Evolutionary conservation across 2,113 vertebrate species (phyloP), one percentile per base, ranked within the genome.

Genomic region (Siniperca chuatsi): DNA sequence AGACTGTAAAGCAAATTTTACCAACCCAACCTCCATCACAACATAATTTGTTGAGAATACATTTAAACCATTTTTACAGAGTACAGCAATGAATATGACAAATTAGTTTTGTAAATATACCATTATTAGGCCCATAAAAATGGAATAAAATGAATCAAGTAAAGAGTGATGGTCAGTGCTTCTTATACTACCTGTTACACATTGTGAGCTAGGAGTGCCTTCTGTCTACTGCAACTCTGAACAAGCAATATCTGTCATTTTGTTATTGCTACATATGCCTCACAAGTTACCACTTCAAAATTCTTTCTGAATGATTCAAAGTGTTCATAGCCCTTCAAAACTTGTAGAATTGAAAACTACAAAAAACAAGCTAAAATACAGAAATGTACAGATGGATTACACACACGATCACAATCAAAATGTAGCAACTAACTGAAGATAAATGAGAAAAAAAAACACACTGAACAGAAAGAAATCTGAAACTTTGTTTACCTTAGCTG

Each of bases 261-360:
- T 80, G 55, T 93, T 93, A 94, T 94, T 95, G 95, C 94, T 95
- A 92, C 92, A 94, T 92, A 60, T 92, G 83, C 78, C 72, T 85
- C 62, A 68, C 15, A 42, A 85, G 67, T 91, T 66, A 89, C 78
- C 6, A 62, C 44, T 79, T 81, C 67, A 75, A 86, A 89, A 71
- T 44, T 67, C 75, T 78, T 73, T 84, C 66, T 11, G 15, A 68
- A 21, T 83, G 50, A 88, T 57, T 89, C 42, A 77, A 90, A 82
- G 88, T 87, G 71, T 91, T 90, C 12, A 65, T 94, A 95, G 94
- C 94, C 94, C 94, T 95, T 95, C 91, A 84, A 84, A 91, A 86
- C 78, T 33, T 89, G 82, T 62, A 84, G 35, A 86, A 85, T 50
- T 64, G 21, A 70, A 78, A 84, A 78, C 37, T 37, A n/a, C 4